Conservation (phyloP, 2,797 vertebrate species). For the Eulemur albifrons region DNA sequence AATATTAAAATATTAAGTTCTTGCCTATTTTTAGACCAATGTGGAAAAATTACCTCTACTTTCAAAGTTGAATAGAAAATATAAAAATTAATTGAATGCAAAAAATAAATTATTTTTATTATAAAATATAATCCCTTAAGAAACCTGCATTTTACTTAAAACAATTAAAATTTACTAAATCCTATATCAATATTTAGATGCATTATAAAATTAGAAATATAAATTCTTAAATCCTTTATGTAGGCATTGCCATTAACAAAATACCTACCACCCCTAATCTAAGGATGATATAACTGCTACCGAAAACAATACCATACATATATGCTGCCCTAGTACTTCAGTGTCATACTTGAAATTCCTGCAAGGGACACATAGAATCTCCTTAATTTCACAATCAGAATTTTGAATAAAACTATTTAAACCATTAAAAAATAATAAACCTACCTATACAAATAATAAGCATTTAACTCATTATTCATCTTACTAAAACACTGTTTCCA, state of each 20-base stretch:
- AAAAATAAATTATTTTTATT: slow-evolving; percentile 41
- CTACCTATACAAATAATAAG: neutral
- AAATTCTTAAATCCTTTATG: slow-evolving; percentile 2
- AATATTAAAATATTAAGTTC: slow-evolving; percentile 27
- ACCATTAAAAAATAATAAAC: neutral
- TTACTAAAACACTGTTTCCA: neutral
- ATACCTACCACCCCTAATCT: neutral
- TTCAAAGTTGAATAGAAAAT: slow-evolving; percentile 42
- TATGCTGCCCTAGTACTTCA: neutral
- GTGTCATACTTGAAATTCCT: neutral
- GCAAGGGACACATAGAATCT: neutral
- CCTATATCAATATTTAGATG: neutral
- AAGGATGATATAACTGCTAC: neutral
- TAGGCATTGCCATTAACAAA: neutral
- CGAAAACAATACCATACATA: neutral
- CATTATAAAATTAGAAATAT: neutral
- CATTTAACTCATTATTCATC: neutral
- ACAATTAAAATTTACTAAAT: slow-evolving; percentile 46
- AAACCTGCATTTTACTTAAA: slow-evolving; percentile 24
- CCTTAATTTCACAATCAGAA: neutral
- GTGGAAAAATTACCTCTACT: slow-evolving; percentile 15
- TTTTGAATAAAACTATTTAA: neutral
- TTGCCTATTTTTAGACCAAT: slow-evolving; percentile 13
- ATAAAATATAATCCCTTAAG: neutral
- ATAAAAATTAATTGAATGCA: slow-evolving; percentile 33